These are phyloP conservation scores for Sorex araneus DNA, from an alignment of 2,113 vertebrate species.

Conservation along the genomic window DNA sequence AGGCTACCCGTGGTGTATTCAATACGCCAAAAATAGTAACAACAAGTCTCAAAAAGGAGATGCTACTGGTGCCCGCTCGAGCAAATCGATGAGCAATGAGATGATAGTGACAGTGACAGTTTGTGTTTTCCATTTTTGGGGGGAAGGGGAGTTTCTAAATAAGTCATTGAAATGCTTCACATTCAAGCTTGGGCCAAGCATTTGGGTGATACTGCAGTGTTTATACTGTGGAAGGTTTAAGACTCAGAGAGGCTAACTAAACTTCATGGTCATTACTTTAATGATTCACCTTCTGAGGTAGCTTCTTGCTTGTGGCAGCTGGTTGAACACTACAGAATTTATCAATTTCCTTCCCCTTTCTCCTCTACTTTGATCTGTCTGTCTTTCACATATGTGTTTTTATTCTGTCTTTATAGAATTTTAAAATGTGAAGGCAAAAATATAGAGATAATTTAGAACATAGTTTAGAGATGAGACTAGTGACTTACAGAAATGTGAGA, in stretches of 20 bases:
- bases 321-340: neutral
- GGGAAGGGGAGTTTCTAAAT: neutral
- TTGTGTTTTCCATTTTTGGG: neutral
- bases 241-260: neutral
- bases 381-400: neutral
- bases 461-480: slow-evolving; percentile 38
- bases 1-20: too few species aligned
- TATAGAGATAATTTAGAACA: slow-evolving; percentile 11
- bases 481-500: slow-evolving; percentile 28
- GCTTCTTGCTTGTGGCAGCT: slow-evolving; percentile 7
- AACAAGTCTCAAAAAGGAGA: too few species aligned
- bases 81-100: too few species aligned
- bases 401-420: neutral
- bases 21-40: too few species aligned
- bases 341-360: neutral
- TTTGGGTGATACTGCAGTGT: neutral
- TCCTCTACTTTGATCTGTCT: neutral
- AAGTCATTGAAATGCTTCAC: neutral
- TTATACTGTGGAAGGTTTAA: neutral
- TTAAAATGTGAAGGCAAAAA: slow-evolving; percentile 54
- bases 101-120: too few species aligned
- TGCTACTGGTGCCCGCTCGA: too few species aligned
- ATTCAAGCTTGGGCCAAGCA: neutral
- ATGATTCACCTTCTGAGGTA: neutral
- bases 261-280: neutral